Evolutionary conservation across 92 coral and sea anemone species (phyloP).

Genomic region (Heteractis magnifica): DNA sequence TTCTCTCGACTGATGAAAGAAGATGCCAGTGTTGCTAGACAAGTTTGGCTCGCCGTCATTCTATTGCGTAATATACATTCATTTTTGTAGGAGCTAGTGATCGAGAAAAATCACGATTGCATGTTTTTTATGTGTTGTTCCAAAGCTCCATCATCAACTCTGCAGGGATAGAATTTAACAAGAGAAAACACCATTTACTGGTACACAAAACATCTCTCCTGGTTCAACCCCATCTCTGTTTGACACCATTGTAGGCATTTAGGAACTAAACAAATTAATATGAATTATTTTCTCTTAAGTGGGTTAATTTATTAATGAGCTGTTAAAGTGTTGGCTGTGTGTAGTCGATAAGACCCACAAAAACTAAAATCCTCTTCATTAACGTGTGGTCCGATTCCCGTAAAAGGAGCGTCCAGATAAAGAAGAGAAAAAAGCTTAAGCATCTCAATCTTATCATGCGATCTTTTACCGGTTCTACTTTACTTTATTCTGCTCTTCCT

Average conservation of each 20-base stretch:
- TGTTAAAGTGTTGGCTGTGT: conserved; percentile 7
- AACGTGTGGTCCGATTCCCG: background rate
- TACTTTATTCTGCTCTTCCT: background rate
- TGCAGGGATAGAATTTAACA: background rate
- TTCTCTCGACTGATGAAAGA: no score
- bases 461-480: conserved; percentile 1
- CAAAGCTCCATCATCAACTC: background rate
- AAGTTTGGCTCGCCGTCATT: no score
- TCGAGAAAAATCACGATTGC: background rate
- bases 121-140: background rate
- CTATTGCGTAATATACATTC: background rate
- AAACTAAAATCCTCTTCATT: conserved; percentile 1
- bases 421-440: background rate
- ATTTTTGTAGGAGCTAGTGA: background rate
- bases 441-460: background rate
- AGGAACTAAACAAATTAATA: background rate
- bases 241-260: background rate
- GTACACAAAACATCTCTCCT: background rate
- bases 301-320: background rate
- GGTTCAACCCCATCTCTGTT: background rate
- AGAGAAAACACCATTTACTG: background rate
- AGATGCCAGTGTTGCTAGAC: no score
- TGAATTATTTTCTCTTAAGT: background rate
- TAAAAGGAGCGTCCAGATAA: conserved; percentile 3
- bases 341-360: background rate